Evolutionary conservation across 2,888 invertebrate species (phyloP).

Genomic region (Harpalus rubripes): DNA sequence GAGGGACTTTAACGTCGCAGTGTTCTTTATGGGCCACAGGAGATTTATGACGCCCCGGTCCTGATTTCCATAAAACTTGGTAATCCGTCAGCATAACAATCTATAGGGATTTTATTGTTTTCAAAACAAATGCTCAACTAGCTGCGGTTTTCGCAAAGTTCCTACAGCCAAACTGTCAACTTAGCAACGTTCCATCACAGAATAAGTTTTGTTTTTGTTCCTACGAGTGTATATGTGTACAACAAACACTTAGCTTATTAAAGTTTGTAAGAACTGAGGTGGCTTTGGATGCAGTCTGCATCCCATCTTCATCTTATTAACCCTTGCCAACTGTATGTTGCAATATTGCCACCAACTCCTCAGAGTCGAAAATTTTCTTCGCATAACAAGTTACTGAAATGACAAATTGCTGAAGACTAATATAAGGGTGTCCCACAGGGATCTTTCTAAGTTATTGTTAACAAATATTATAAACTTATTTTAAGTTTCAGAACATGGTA

Average conservation of each 20-base stretch:
- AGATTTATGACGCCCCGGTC: conserved; percentile 56
- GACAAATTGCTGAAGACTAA: conserved; percentile 34
- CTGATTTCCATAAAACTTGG: conserved; percentile 64
- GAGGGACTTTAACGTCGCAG: neutral
- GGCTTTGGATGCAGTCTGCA: conserved; percentile 14
- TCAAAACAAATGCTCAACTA: conserved; percentile 61
- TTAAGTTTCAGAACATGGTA: too few relatives aligned
- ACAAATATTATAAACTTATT: neutral
- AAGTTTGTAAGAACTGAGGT: conserved; percentile 44
- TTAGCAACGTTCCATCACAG: conserved; percentile 2
- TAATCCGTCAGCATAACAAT: conserved; percentile 64
- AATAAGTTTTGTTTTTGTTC: conserved; percentile 57
- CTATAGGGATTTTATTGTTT: conserved; percentile 64
- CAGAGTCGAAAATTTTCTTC: neutral
- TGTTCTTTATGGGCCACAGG: conserved; percentile 49
- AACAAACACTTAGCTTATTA: conserved; percentile 60
- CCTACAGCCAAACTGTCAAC: conserved; percentile 49
- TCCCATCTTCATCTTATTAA: neutral
- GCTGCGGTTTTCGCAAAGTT: conserved; percentile 56
- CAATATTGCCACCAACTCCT: neutral
- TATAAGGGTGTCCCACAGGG: neutral
- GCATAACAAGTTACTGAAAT: conserved; percentile 32
- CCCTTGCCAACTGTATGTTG: conserved; percentile 30
- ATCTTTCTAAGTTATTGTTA: neutral
- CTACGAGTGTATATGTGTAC: conserved; percentile 38